phyloP scores from a whole-genome alignment of 2,888 invertebrate genomes.

The Chrysotoxum bicinctum region DNA sequence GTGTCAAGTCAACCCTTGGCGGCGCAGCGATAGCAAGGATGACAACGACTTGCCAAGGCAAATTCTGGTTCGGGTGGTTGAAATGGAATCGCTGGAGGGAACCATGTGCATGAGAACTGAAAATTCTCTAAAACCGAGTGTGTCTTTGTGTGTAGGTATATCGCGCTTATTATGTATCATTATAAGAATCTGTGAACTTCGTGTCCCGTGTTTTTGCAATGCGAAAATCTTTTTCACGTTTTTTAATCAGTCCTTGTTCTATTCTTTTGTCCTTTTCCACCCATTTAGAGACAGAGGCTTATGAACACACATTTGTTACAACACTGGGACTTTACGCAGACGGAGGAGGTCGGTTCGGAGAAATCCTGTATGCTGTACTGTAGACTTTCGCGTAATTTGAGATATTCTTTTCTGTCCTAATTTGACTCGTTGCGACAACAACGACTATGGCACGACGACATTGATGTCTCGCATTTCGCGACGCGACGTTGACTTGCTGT shows the following conservation, averaged over 20 bases:
- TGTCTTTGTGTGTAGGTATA: slow-evolving; percentile 46
- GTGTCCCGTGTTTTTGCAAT: slow-evolving; percentile 69
- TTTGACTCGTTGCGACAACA: slow-evolving; percentile 79
- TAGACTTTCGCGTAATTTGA: slow-evolving; percentile 71
- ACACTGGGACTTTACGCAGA: slow-evolving; percentile 16
- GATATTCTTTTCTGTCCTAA: slow-evolving; percentile 76
- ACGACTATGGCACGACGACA: slow-evolving; percentile 11
- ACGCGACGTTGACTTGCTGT: slow-evolving; percentile 16
- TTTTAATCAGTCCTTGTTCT: slow-evolving; percentile 15
- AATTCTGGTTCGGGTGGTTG: slow-evolving; percentile 39
- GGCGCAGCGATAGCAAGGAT: slow-evolving; percentile 34
- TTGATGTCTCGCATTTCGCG: slow-evolving; percentile 65
- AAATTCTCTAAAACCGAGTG: background rate
- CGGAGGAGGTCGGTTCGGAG: background rate
- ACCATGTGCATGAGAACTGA: slow-evolving; percentile 64
- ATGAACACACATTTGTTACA: slow-evolving; percentile 41
- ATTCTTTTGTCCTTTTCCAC: slow-evolving; percentile 52
- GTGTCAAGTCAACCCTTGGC: slow-evolving; percentile 70
- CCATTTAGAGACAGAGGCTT: slow-evolving; percentile 41
- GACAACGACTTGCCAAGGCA: slow-evolving; percentile 20
- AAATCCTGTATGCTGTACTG: slow-evolving; percentile 30
- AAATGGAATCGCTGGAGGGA: slow-evolving; percentile 57
- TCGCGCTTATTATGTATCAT: slow-evolving; percentile 73
- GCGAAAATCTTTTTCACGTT: slow-evolving; percentile 71
- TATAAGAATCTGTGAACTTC: slow-evolving; percentile 69